Base-by-base conservation (phyloP, 2,888 invertebrate genomes). In the Diachrysia chrysitis region DNA sequence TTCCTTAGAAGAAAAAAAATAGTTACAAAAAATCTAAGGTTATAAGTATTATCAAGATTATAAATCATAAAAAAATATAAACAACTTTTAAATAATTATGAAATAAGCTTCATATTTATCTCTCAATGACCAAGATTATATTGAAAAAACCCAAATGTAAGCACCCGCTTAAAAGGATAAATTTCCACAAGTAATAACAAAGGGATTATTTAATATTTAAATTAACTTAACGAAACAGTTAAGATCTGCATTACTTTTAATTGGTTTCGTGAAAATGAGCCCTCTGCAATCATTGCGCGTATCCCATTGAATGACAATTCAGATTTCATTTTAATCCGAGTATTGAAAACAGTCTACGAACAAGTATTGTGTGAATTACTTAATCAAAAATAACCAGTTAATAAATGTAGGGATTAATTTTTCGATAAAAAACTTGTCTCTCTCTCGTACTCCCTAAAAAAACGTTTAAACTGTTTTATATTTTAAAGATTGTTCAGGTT, bases 151-250 rank as follows among this genome's bases (percentile, higher is more conserved):
- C n/a, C 6, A 42, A 42, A 6, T 42, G 42, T 42, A 5, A 42
- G n/a, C 42, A 42, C 7, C n/a, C 0, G 6, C 5, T n/a, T n/a
- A 42, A 42, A 42, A 4, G n/a, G n/a, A 3, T 42, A n/a, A 42
- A 42, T 16, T 5, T 16, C 16, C n/a, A 42, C 29, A 21, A n/a
- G 3, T 55, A 29, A 57, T 59, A 53, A 12, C 58, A 60, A 51
- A 58, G 14, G 51, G 37, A 73, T 72, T 62, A 63, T 66, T 61
- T 10, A 35, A 73, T 37, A 51, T 67, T 65, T 53, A 71, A 76
- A 71, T 60, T 0, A 58, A 55, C 19, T 65, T 48, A 68, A 63
- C 63, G 63, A 55, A 62, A 46, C 53, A 58, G 17, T 25, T 3
- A n/a, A 53, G 48, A 48, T 59, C 65, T 56, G 63, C 42, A 32